These are phyloP conservation scores for Zeugodacus cucurbitae DNA, from an alignment of 1,140 invertebrate genomes.

Conservation along the genomic window DNA sequence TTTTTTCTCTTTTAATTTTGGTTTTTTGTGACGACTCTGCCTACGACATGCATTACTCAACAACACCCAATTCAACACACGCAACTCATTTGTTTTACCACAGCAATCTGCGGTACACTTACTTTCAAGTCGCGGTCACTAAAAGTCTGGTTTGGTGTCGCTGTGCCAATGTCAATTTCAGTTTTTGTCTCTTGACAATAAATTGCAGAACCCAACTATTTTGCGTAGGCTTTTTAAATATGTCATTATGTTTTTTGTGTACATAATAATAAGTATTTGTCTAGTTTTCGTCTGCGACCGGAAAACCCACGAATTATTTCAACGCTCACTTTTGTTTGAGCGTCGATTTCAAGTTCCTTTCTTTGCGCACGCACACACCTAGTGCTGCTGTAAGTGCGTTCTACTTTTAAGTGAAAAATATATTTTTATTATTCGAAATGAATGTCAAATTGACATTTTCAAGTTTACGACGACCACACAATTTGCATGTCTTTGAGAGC, in stretches of 20 bases:
- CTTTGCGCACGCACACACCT: background rate
- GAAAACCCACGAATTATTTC: constrained; percentile 12
- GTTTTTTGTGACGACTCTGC: background rate
- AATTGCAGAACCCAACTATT: background rate
- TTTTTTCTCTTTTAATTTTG: background rate
- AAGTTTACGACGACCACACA: background rate
- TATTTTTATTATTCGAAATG: background rate
- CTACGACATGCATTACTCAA: constrained; percentile 6
- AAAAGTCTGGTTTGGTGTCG: background rate
- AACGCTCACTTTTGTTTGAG: background rate
- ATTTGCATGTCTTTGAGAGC: background rate
- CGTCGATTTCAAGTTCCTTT: background rate
- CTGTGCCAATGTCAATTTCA: background rate
- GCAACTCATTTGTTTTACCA: background rate
- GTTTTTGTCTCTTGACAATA: background rate
- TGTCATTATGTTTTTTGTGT: background rate
- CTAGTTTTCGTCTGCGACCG: background rate
- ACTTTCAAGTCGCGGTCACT: background rate
- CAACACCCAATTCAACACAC: background rate
- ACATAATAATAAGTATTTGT: background rate
- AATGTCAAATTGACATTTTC: background rate
- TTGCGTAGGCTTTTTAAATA: background rate
- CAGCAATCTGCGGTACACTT: background rate
- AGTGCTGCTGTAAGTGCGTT: background rate
- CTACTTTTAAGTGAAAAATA: background rate